Conservation (phyloP, 64 coral and sea anemone genomes). For the Trachythela sp. region DNA sequence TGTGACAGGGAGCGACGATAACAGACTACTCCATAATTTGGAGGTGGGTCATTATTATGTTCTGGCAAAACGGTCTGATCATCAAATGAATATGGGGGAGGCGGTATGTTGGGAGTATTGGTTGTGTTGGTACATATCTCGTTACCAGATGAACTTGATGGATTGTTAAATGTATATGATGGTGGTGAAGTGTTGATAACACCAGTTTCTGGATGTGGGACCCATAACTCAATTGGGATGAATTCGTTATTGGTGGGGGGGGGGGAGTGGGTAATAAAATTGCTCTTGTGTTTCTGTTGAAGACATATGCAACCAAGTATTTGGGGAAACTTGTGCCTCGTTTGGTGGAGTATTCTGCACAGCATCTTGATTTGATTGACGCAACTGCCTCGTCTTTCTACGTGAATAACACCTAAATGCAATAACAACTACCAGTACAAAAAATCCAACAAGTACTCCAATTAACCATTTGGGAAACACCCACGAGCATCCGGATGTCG, state of each 20-base stretch:
- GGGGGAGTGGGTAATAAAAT: too few relatives aligned
- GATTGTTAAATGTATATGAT: too few relatives aligned
- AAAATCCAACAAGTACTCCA: background rate
- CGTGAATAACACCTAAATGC: background rate
- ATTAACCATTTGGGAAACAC: background rate
- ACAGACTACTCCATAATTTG: too few relatives aligned
- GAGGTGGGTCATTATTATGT: too few relatives aligned
- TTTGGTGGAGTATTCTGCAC: background rate
- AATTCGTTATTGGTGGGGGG: too few relatives aligned
- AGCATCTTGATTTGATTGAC: background rate
- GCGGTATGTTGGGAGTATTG: background rate
- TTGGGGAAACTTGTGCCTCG: too few relatives aligned
- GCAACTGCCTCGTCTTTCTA: background rate
- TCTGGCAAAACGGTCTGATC: background rate
- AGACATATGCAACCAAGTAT: too few relatives aligned
- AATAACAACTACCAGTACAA: background rate
- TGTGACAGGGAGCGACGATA: too few relatives aligned
- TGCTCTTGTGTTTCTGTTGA: too few relatives aligned
- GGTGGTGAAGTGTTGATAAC: background rate
- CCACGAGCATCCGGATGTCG: background rate
- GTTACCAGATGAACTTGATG: background rate
- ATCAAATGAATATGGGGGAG: background rate
- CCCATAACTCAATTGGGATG: too few relatives aligned
- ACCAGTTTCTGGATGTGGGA: too few relatives aligned
- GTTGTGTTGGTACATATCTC: background rate